Base-by-base conservation (phyloP, 2,888 invertebrate species). In the Oxyscelio sp. region DNA sequence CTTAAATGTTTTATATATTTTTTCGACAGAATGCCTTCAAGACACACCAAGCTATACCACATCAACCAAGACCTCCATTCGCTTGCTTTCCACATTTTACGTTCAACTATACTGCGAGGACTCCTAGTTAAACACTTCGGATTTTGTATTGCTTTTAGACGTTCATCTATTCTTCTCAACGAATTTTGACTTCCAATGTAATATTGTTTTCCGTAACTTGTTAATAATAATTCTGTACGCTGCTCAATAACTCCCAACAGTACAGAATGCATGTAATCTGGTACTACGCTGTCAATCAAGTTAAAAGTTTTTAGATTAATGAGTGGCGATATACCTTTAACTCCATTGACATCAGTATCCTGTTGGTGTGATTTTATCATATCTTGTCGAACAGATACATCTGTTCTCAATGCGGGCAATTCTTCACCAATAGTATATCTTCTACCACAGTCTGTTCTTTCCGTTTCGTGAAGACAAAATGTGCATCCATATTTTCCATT, bases 241-340 rank as follows among this genome's bases (percentile, higher is more conserved):
- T 58, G 65, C 13, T 56, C 0, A 45, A 24, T 58, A 4, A 66
- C 66, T 11, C 75, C 75, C 13, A 75, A 21, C 11, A 77, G 40
- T 1, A 58, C 27, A 0, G 77, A 15, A 19, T 66, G 77, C 77
- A 77, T 77, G 15, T 65, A 65, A 48, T 75, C 75, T 11, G 61
- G 52, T n/a, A 13, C 13, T 4, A 61, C 1, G 19, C 6, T 6
- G 2, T 58, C 43, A 27, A 24, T 50, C 8, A 77, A 22, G 21
- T 77, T 13, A n/a, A 65, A 65, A 22, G 58, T 38, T 27, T 68
- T 45, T 8, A 77, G 31, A 15, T 66, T 77, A 0, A 77, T 66
- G 3, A 77, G 2, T 1, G 58, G 13, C 11, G 77, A 66, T 6
- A 24, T 4, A 0, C 59, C 59, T 40, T n/a, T 59, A 0, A 77